Evolutionary conservation across 2,113 vertebrate genomes (phyloP).

Genomic region (Oncorhynchus gorbuscha): DNA sequence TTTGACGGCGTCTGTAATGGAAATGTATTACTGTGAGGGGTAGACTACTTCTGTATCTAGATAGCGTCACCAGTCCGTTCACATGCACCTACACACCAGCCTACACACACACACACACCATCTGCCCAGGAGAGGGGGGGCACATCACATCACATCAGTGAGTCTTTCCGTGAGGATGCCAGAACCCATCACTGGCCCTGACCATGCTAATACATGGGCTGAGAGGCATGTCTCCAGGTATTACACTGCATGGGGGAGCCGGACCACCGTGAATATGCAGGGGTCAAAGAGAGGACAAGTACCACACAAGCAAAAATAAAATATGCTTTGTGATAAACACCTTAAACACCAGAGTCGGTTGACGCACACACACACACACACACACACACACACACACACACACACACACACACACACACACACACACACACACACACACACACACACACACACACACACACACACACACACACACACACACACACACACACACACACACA

Average conservation of each 20-base stretch:
- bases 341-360: too few relatives aligned
- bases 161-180: not conserved
- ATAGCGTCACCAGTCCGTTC: not conserved
- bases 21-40: constrained; percentile 7
- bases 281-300: not conserved
- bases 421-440: too few relatives aligned
- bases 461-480: too few relatives aligned
- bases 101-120: constrained; percentile 7
- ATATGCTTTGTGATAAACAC: too few relatives aligned
- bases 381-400: too few relatives aligned
- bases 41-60: constrained; percentile 4
- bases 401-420: too few relatives aligned
- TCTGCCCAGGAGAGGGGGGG: not conserved
- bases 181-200: not conserved
- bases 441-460: too few relatives aligned
- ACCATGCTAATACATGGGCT: not conserved
- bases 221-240: constrained; percentile 2
- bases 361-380: too few relatives aligned
- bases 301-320: too few relatives aligned
- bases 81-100: not conserved
- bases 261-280: not conserved
- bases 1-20: not conserved
- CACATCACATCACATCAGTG: not conserved
- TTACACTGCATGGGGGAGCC: not conserved
- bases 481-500: too few relatives aligned